These are phyloP conservation scores for Pangasius mekongensis DNA, from an alignment of 2,797 vertebrate species.

Conservation along the genomic window DNA sequence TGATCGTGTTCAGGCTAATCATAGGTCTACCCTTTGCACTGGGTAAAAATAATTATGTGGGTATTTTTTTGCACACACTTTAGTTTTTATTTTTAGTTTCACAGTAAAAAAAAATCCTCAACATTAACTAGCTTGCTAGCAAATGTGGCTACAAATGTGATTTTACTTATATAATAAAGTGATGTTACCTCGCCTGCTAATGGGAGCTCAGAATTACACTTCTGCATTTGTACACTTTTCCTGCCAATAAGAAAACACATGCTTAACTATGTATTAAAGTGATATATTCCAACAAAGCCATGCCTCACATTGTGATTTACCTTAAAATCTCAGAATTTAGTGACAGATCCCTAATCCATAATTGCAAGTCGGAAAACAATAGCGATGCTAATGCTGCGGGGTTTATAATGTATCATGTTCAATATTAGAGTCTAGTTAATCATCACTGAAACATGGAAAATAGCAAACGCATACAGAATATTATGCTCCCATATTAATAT, in stretches of 20 bases:
- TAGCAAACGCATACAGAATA: not conserved
- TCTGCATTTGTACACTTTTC: not conserved
- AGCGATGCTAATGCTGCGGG: not conserved
- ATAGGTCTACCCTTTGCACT: slow-evolving; percentile 18
- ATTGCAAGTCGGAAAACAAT: not conserved
- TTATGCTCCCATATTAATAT: not conserved
- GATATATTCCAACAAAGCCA: not conserved
- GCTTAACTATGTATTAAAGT: not conserved
- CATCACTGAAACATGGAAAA: not conserved
- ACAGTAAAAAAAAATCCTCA: not conserved
- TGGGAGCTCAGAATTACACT: not conserved
- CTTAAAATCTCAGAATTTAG: not conserved
- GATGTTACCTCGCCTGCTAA: not conserved
- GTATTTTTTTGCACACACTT: slow-evolving; percentile 10
- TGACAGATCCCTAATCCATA: not conserved
- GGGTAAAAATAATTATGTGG: slow-evolving; percentile 22
- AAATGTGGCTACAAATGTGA: not conserved
- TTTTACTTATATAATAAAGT: not conserved
- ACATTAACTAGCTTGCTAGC: not conserved
- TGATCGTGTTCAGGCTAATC: slow-evolving; percentile 24
- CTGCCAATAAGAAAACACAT: not conserved
- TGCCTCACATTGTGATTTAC: not conserved
- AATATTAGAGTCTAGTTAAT: not conserved
- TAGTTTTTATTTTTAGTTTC: slow-evolving; percentile 29
- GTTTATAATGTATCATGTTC: slow-evolving; percentile 1